Conservation (phyloP, 2,113 vertebrate genomes). For the Leptobrachium ailaonicum region DNA sequence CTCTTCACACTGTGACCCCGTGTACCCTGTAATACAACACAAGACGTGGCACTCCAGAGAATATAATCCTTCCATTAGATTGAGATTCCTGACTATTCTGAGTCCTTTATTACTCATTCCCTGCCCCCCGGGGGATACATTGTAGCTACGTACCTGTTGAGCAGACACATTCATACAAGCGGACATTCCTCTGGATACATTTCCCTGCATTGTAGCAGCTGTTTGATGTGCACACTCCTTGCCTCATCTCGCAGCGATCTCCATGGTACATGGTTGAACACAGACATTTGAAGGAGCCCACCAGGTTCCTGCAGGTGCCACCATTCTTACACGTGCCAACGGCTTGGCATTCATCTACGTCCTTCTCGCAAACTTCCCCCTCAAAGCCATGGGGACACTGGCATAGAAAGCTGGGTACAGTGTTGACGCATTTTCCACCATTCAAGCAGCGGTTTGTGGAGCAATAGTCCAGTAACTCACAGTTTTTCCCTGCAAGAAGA, state of each 20-base stretch:
- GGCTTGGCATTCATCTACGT: constrained; percentile 62
- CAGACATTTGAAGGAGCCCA: constrained; percentile 61
- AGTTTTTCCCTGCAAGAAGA: constrained; percentile 56
- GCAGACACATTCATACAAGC: constrained; percentile 60
- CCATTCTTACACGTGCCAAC: constrained; percentile 54
- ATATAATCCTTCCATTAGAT: not conserved
- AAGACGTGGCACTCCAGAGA: not conserved
- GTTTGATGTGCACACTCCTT: constrained; percentile 46
- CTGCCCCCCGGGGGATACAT: too few relatives aligned
- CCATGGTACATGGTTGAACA: constrained; percentile 52
- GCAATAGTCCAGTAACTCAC: constrained; percentile 62
- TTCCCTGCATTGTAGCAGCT: constrained; percentile 56
- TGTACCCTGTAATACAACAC: constrained; percentile 55
- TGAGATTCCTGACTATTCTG: too few relatives aligned
- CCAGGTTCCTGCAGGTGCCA: constrained; percentile 56
- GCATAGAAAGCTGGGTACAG: constrained; percentile 62
- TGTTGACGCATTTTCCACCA: constrained; percentile 60
- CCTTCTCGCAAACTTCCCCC: constrained; percentile 57
- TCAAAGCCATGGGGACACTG: constrained; percentile 58
- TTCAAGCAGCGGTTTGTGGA: constrained; percentile 62
- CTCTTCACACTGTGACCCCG: constrained; percentile 59
- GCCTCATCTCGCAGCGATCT: constrained; percentile 51
- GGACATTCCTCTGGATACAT: constrained; percentile 51
- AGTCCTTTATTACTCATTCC: not conserved
- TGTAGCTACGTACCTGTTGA: constrained; percentile 50